phyloP scores from a whole-genome alignment of 2,113 vertebrate species.

The Solenodon paradoxus region DNA sequence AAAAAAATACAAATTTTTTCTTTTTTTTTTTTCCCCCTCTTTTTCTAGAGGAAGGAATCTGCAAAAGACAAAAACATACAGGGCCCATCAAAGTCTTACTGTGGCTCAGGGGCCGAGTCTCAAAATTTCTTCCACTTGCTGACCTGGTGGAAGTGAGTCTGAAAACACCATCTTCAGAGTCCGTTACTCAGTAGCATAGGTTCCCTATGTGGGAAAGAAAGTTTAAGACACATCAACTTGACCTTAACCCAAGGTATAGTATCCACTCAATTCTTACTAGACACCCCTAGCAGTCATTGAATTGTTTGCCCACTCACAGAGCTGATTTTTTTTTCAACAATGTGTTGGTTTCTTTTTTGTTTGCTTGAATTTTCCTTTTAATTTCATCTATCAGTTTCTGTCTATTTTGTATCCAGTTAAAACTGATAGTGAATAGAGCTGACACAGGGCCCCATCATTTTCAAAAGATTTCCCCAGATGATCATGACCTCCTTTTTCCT shows the following conservation, averaged over 20 bases:
- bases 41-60: background rate
- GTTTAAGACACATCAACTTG: background rate
- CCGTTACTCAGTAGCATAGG: background rate
- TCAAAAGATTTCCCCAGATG: background rate
- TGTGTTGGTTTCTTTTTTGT: background rate
- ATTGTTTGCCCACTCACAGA: background rate
- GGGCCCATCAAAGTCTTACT: background rate
- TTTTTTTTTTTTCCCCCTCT: too few species aligned
- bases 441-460: background rate
- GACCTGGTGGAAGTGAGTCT: background rate
- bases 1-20: background rate
- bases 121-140: background rate
- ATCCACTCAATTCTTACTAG: background rate
- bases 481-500: background rate
- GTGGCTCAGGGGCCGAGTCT: background rate
- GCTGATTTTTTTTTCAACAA: background rate
- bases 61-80: background rate
- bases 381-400: background rate
- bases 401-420: background rate
- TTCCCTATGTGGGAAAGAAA: fast-evolving
- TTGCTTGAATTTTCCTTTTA: constrained; percentile 1
- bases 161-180: background rate
- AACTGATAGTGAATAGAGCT: background rate
- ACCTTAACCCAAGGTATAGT: background rate
- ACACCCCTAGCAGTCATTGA: background rate